These are phyloP conservation scores for Drosophila setifemur DNA, from an alignment of 1,140 invertebrate genomes.

Conservation along the genomic window DNA sequence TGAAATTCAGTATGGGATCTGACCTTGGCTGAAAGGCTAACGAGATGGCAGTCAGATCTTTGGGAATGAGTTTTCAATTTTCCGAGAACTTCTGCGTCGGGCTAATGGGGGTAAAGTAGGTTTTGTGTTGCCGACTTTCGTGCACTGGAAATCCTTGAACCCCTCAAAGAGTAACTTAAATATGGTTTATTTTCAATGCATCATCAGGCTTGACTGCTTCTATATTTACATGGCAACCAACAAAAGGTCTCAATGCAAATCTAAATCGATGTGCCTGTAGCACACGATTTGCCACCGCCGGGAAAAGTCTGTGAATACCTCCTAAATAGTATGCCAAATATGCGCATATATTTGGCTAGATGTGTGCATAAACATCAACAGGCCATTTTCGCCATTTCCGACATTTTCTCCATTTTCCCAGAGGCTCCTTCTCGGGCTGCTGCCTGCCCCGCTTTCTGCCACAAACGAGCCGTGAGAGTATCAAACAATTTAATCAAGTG, in stretches of 20 bases:
- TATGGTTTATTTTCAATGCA: slow-evolving; percentile 1
- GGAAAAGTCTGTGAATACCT: background rate
- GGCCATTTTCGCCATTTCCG: slow-evolving; percentile 50
- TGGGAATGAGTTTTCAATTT: slow-evolving; percentile 34
- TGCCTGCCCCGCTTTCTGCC: background rate
- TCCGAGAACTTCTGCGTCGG: background rate
- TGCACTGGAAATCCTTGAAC: slow-evolving; percentile 6
- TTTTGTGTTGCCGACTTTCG: slow-evolving; percentile 18
- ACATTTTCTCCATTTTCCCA: slow-evolving; percentile 18
- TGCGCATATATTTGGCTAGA: slow-evolving; percentile 55
- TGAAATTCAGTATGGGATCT: slow-evolving; percentile 18
- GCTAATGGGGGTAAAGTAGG: slow-evolving; percentile 7
- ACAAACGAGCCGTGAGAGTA: slow-evolving; percentile 18
- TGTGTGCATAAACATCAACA: slow-evolving; percentile 53
- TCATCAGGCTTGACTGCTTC: slow-evolving; percentile 18
- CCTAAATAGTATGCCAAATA: slow-evolving; percentile 21
- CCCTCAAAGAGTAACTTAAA: slow-evolving; percentile 1
- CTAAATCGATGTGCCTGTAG: slow-evolving; percentile 28
- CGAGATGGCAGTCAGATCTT: background rate
- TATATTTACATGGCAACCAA: slow-evolving; percentile 16
- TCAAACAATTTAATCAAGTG: slow-evolving; percentile 72
- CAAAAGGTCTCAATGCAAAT: slow-evolving; percentile 50
- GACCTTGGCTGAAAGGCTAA: slow-evolving; percentile 23
- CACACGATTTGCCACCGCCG: too few relatives aligned
- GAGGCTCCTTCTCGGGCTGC: too few relatives aligned